Evolutionary conservation across 2,888 invertebrate species (phyloP).

Genomic region (Trichogramma dendrolimi): DNA sequence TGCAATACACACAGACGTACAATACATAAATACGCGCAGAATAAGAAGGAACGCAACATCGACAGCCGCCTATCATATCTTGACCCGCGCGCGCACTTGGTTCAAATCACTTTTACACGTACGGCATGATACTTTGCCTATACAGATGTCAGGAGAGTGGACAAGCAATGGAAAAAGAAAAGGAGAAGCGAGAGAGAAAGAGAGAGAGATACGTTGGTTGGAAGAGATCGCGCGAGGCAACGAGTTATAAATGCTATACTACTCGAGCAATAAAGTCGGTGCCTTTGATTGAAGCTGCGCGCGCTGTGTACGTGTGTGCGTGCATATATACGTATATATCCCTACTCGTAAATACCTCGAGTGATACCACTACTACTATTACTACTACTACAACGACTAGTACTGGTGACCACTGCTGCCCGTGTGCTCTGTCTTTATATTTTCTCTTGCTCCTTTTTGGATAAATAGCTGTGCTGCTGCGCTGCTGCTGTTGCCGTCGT

Average conservation of each 20-base stretch:
- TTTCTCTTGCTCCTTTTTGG: slow-evolving; percentile 16
- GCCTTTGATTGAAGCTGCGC: slow-evolving; percentile 42
- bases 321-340: slow-evolving; percentile 34
- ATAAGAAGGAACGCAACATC: slow-evolving; percentile 8
- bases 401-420: not conserved
- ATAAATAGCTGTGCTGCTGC: slow-evolving; percentile 34
- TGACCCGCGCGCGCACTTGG: too few species aligned
- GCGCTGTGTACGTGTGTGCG: slow-evolving; percentile 30
- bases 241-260: slow-evolving; percentile 46
- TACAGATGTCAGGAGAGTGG: too few species aligned
- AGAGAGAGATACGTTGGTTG: too few species aligned
- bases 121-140: too few species aligned
- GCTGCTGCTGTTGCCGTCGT: slow-evolving; percentile 19
- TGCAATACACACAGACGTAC: not conserved
- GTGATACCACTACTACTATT: slow-evolving; percentile 6
- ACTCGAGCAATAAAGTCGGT: slow-evolving; percentile 41
- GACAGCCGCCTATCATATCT: not conserved
- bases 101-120: too few species aligned
- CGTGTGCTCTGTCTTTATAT: slow-evolving; percentile 24
- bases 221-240: too few species aligned
- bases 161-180: too few species aligned
- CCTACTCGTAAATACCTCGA: slow-evolving; percentile 45
- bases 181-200: too few species aligned
- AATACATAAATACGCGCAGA: not conserved
- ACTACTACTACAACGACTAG: too few species aligned